Evolutionary conservation across 2,888 invertebrate species (phyloP).

Genomic region (Drosophila neutralis): DNA sequence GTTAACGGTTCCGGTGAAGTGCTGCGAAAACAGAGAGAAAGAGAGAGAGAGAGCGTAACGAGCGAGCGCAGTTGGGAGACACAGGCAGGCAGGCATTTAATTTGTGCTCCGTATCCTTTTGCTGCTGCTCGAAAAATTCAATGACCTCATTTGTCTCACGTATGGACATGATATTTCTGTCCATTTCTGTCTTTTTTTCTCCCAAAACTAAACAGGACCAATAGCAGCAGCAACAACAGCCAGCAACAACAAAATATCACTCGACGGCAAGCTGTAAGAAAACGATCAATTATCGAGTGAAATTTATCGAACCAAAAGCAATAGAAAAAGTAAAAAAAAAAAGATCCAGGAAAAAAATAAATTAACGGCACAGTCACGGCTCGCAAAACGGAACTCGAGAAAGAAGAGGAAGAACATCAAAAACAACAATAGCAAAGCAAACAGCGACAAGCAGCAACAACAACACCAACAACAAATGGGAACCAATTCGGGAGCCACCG

Average conservation of each 20-base stretch:
- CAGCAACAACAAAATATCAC: constrained; percentile 38
- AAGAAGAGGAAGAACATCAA: constrained; percentile 28
- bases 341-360: constrained; percentile 5
- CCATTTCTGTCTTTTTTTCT: constrained; percentile 52
- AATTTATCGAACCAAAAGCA: constrained; percentile 32
- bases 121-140: constrained; percentile 66
- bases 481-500: constrained; percentile 86
- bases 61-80: constrained; percentile 38
- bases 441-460: constrained; percentile 42
- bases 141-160: constrained; percentile 80
- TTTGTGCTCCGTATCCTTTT: constrained; percentile 45
- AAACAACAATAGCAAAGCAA: constrained; percentile 25
- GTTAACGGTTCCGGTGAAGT: constrained; percentile 65
- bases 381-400: constrained; percentile 30
- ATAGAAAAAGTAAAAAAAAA: constrained; percentile 14
- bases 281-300: constrained; percentile 50
- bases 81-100: constrained; percentile 46
- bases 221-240: constrained; percentile 31
- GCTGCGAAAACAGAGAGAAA: constrained; percentile 26
- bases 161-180: constrained; percentile 50
- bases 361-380: constrained; percentile 29
- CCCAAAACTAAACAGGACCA: constrained; percentile 41
- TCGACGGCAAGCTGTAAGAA: constrained; percentile 50
- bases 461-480: constrained; percentile 83
- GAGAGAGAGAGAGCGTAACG: constrained; percentile 25